phyloP scores from a whole-genome alignment of 1,140 invertebrate species.

The Diabrotica undecimpunctata region DNA sequence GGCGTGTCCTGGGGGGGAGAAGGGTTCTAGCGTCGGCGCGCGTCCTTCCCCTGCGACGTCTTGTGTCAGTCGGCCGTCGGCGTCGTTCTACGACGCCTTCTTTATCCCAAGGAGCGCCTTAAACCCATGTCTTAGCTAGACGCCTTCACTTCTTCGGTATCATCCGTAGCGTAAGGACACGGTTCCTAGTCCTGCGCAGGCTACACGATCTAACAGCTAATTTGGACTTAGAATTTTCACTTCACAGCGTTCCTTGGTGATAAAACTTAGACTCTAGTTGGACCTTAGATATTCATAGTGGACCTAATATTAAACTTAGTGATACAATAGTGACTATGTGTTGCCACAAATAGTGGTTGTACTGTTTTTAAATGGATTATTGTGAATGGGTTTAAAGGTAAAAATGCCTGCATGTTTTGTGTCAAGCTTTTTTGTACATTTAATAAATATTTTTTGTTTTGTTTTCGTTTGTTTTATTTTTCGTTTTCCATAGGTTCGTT shows the following conservation, averaged over 20 bases:
- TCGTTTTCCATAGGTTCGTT: neutral
- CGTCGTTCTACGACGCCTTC: constrained; percentile 44
- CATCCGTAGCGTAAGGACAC: constrained; percentile 45
- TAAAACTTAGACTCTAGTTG: neutral
- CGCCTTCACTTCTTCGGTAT: constrained; percentile 44
- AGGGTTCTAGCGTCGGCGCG: constrained; percentile 39
- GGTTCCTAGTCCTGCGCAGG: constrained; percentile 37
- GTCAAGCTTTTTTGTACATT: neutral
- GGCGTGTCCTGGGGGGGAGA: constrained; percentile 40
- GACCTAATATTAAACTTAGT: constrained; percentile 2
- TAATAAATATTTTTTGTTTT: neutral
- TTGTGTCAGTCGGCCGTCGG: constrained; percentile 47
- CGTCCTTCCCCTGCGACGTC: constrained; percentile 42
- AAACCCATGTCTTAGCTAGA: constrained; percentile 46
- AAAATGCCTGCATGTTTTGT: neutral
- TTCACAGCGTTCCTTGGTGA: constrained; percentile 3
- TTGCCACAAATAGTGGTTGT: constrained; percentile 1
- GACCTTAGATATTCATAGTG: neutral
- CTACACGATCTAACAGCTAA: neutral
- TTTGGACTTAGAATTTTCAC: neutral
- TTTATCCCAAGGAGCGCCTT: constrained; percentile 44
- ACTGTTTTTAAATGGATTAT: neutral
- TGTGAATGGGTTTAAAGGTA: constrained; percentile 4
- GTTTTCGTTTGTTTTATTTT: neutral
- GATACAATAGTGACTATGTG: neutral